Conservation (phyloP, 2,113 vertebrate species). For the Saguinus midas region DNA sequence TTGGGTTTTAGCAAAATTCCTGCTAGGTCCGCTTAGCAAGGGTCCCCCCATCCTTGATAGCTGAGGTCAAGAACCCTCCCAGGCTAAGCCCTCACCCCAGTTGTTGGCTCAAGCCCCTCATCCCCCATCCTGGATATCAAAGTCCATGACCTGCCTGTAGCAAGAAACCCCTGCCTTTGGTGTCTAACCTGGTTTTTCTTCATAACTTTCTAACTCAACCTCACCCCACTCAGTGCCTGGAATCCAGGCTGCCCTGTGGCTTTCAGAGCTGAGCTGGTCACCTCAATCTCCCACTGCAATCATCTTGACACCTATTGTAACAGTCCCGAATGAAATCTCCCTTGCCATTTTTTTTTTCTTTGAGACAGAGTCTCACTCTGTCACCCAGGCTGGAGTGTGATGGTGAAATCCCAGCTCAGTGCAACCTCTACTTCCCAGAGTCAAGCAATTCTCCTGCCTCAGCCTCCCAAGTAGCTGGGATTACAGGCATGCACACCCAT, state of each 20-base stretch:
- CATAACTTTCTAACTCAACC: rapidly evolving
- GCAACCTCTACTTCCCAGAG: no score
- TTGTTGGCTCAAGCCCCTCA: neutral
- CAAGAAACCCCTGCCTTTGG: neutral
- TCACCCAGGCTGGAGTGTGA: no score
- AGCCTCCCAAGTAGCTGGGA: no score
- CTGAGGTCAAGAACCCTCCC: no score
- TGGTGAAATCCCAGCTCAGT: no score
- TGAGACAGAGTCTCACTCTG: no score
- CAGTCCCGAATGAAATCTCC: neutral
- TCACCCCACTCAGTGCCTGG: no score
- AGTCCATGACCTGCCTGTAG: neutral
- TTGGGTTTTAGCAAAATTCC: neutral
- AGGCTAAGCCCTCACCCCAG: no score
- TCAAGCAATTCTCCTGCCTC: no score
- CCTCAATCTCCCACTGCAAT: neutral
- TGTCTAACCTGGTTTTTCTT: neutral
- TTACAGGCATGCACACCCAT: no score
- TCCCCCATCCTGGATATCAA: neutral
- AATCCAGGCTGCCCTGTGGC: neutral
- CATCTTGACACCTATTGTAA: neutral
- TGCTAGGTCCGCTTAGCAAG: neutral
- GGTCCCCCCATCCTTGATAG: neutral
- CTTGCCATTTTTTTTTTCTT: neutral
- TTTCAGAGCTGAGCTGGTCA: neutral